phyloP scores from a whole-genome alignment of 2,888 invertebrate species.

The Sclerodermus sp. region DNA sequence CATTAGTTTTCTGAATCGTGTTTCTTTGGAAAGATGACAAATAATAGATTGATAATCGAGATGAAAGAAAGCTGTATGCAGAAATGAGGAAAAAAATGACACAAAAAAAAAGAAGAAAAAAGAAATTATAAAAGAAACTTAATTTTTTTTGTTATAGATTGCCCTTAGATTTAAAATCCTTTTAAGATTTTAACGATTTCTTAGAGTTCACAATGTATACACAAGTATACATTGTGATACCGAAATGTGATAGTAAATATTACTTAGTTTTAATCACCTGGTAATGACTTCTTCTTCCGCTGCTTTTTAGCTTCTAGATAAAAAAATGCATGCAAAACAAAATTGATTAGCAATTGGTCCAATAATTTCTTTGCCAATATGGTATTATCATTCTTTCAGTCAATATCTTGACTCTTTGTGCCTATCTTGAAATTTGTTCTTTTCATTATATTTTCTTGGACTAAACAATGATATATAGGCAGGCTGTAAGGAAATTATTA shows the following conservation, averaged over 20 bases:
- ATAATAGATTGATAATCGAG: background rate
- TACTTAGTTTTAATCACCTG: constrained; percentile 69
- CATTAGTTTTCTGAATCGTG: background rate
- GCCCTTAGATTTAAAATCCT: background rate
- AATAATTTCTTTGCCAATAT: constrained; percentile 34
- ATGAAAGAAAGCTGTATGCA: constrained; percentile 5
- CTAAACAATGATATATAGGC: background rate
- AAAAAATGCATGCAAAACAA: constrained; percentile 57
- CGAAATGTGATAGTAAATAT: constrained; percentile 24
- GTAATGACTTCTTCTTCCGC: constrained; percentile 88
- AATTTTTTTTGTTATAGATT: constrained; percentile 8
- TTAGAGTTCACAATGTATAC: constrained; percentile 21
- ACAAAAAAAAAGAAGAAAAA: constrained; percentile 11
- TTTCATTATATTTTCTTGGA: constrained; percentile 3
- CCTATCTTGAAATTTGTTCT: constrained; percentile 12
- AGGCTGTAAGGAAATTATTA: background rate
- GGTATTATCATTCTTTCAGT: constrained; percentile 10
- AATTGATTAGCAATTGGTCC: constrained; percentile 53
- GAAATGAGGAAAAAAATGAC: constrained; percentile 25
- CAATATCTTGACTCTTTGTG: constrained; percentile 4
- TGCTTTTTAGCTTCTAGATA: constrained; percentile 90
- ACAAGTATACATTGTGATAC: constrained; percentile 20
- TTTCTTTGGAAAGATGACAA: background rate
- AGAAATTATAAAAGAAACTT: constrained; percentile 9
- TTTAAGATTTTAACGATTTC: constrained; percentile 5